These are phyloP conservation scores for Araneus ventricosus DNA, from an alignment of 1,140 invertebrate genomes.

Conservation along the genomic window DNA sequence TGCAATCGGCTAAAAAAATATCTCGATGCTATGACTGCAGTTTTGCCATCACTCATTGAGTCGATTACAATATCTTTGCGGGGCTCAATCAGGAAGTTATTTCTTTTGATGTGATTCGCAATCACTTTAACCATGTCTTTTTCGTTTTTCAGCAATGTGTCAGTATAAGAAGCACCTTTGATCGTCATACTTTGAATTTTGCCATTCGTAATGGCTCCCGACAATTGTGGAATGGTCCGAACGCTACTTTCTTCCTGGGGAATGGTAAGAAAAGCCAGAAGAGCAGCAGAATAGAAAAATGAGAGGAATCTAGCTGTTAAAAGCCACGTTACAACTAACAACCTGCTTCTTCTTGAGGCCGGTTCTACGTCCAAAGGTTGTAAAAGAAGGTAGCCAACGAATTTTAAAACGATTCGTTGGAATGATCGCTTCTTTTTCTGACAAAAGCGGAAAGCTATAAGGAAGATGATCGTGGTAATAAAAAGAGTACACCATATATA, in stretches of 20 bases:
- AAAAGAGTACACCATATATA: not conserved
- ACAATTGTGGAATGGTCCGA: not conserved
- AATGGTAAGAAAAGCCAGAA: slow-evolving; percentile 52
- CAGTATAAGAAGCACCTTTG: not conserved
- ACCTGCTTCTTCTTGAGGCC: not conserved
- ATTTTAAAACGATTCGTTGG: not conserved
- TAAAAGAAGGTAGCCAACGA: not conserved
- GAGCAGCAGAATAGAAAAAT: slow-evolving; percentile 11
- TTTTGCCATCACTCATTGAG: not conserved
- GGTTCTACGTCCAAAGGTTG: slow-evolving; percentile 43
- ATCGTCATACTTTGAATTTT: not conserved
- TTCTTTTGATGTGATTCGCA: not conserved
- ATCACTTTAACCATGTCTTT: not conserved
- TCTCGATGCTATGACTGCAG: slow-evolving; percentile 10
- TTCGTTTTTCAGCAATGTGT: not conserved
- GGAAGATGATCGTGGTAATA: not conserved
- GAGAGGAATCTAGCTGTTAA: not conserved
- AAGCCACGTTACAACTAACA: slow-evolving; percentile 17
- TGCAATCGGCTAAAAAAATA: not conserved
- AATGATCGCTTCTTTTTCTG: not conserved
- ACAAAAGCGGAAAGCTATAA: not conserved
- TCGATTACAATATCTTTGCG: not conserved
- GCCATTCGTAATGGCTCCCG: not conserved
- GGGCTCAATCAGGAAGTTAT: not conserved
- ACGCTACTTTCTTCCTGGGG: not conserved